Evolutionary conservation across 2,797 vertebrate species (phyloP).

Genomic region (Lindbergichthys nudifrons): DNA sequence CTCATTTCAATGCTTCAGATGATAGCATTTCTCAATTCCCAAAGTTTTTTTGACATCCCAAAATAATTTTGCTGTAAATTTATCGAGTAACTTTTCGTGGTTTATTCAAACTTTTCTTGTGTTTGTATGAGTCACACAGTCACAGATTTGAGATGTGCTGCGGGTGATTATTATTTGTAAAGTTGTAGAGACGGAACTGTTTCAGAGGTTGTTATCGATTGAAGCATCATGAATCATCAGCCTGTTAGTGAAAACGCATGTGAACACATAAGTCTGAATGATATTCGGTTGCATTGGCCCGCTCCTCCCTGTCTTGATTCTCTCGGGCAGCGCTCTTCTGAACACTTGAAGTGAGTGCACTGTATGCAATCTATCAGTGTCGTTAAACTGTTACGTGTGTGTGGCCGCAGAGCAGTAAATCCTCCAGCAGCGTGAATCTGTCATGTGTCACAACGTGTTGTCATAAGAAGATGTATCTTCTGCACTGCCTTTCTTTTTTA

Average conservation of each 20-base stretch:
- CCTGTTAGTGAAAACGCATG: slow-evolving; percentile 52
- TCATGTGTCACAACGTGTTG: slow-evolving; percentile 61
- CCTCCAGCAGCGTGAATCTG: slow-evolving; percentile 61
- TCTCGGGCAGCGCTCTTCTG: slow-evolving; percentile 34
- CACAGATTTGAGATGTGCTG: slow-evolving; percentile 40
- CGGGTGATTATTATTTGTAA: slow-evolving; percentile 49
- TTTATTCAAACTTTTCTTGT: slow-evolving; percentile 30
- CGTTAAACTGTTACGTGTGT: slow-evolving; percentile 68
- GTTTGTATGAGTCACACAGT: slow-evolving; percentile 46
- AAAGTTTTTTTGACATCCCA: not conserved
- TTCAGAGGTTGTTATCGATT: slow-evolving; percentile 53
- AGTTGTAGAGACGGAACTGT: slow-evolving; percentile 27
- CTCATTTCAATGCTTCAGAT: slow-evolving; percentile 29
- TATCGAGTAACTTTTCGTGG: not conserved
- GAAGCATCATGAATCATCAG: slow-evolving; percentile 53
- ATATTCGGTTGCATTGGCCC: slow-evolving; percentile 30
- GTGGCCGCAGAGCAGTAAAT: slow-evolving; percentile 62
- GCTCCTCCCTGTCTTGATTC: slow-evolving; percentile 39
- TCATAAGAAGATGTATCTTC: slow-evolving; percentile 63
- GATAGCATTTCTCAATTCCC: slow-evolving; percentile 26
- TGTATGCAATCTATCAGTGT: slow-evolving; percentile 64
- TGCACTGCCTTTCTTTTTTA: not conserved
- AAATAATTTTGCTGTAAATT: slow-evolving; percentile 10
- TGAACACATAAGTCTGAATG: slow-evolving; percentile 36
- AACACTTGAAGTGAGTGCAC: slow-evolving; percentile 58